A percentile compares a stretch with the other conserved stretches of the same genome.
phyloP scores from a whole-genome alignment of 2,888 invertebrate species.

The Podabrus alpinus region DNA sequence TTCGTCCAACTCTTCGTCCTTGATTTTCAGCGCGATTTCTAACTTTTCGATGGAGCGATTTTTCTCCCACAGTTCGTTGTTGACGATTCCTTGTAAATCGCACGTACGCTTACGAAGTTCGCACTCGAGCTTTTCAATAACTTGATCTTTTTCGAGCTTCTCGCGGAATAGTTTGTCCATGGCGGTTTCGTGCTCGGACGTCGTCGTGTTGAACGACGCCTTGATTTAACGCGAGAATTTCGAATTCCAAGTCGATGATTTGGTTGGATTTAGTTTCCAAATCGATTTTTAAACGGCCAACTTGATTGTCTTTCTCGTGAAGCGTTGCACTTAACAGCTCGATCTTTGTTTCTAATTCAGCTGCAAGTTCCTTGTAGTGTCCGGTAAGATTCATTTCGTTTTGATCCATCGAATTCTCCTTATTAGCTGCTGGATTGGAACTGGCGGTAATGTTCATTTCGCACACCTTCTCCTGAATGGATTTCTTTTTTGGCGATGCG shows the following conservation, averaged over 20 bases:
- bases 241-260: conserved; percentile 51
- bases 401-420: conserved; percentile 47
- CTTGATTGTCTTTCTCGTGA: conserved; percentile 51
- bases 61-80: conserved; percentile 63
- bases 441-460: conserved; percentile 40
- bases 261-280: conserved; percentile 49
- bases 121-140: conserved; percentile 59
- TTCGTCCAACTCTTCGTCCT: conserved; percentile 46
- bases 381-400: conserved; percentile 46
- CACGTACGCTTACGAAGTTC: conserved; percentile 53
- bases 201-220: conserved; percentile 12
- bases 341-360: conserved; percentile 51
- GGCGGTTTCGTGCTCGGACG: conserved; percentile 37
- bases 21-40: conserved; percentile 42
- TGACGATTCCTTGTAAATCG: conserved; percentile 58
- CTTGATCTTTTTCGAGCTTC: conserved; percentile 61
- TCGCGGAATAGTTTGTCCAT: conserved; percentile 43
- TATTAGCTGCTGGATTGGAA: conserved; percentile 36
- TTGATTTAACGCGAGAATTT: conserved; percentile 46
- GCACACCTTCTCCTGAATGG: conserved; percentile 35
- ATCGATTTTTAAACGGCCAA: conserved; percentile 43
- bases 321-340: conserved; percentile 50
- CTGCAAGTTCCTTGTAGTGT: conserved; percentile 48
- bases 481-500: conserved; percentile 19
- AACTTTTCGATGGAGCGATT: conserved; percentile 62